Evolutionary conservation across 2,888 invertebrate species (phyloP).

Genomic region (Alentia gelatinosa): DNA sequence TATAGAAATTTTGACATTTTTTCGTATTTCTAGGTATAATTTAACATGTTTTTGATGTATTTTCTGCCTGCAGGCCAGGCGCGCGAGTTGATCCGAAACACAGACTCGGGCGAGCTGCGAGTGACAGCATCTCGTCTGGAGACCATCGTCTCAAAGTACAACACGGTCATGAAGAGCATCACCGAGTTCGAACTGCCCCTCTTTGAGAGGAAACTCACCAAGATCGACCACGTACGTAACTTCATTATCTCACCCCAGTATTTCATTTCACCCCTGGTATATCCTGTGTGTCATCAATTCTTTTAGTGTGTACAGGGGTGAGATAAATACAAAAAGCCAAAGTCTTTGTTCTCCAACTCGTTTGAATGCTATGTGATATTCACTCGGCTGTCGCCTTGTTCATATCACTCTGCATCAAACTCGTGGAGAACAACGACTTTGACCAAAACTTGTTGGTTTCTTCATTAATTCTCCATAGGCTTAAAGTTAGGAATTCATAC

Average conservation of each 20-base stretch:
- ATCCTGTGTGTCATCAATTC: too few species aligned
- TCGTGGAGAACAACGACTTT: too few species aligned
- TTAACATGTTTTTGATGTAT: background rate
- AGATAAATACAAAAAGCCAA: too few species aligned
- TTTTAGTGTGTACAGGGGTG: too few species aligned
- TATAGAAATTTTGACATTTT: too few species aligned
- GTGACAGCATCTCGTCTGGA: conserved; percentile 78
- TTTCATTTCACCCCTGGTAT: too few species aligned
- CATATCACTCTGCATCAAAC: too few species aligned
- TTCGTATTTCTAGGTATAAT: too few species aligned
- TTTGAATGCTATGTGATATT: background rate
- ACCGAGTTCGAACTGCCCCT: conserved; percentile 78
- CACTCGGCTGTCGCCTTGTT: background rate
- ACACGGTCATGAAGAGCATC: conserved; percentile 78
- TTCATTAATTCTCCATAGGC: too few species aligned
- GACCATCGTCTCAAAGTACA: conserved; percentile 79
- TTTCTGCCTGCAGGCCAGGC: conserved; percentile 70
- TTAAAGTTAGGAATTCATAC: too few species aligned
- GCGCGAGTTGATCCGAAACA: conserved; percentile 76
- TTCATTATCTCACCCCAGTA: background rate
- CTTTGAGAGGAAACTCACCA: conserved; percentile 78
- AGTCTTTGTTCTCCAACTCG: too few species aligned
- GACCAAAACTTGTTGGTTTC: too few species aligned
- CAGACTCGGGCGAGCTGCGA: conserved; percentile 74
- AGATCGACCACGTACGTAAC: conserved; percentile 78